Base-by-base conservation (phyloP, 2,113 vertebrate species). In the Megalops atlanticus region DNA sequence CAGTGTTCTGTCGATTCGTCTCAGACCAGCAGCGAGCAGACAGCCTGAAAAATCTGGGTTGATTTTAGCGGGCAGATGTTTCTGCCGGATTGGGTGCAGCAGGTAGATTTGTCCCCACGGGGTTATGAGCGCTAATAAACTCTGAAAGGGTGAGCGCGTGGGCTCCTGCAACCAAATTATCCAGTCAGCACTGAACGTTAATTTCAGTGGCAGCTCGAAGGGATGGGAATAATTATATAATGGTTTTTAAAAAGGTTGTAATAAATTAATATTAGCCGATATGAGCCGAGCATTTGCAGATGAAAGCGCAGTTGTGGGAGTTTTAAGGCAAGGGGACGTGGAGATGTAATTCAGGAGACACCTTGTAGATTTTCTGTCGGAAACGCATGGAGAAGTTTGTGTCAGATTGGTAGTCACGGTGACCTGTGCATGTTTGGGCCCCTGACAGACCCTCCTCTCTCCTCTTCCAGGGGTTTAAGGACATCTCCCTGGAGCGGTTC, bases 401-500 rank as follows among this genome's bases (percentile, higher is more conserved):
- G 38, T 43, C 27, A 31, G 39, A 7, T 3, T 5, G 4, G 21
- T 27, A 4, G 40, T 15, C 39, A 45, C 18, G 43, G 27, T 24
- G 45, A 21, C 27, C 36, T n/a, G n/a, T n/a, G n/a, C n/a, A 31
- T 76, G 24, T 84, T 12, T 10, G 11, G 18, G n/a, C 16, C 2
- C 15, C n/a, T 24, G 38, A 31, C 35, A 1, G 21, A 31, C 39
- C 3, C 8, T 4, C 69, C 58, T 24, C 35, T 54, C 18, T 78
- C 7, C 7, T 40, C n/a, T 4, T 15, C 36, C 90, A 99, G 98
- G 98, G 98, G 72, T 99, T 99, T 91, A 99, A 98, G 89, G 98
- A 99, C 87, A 97, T 99, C 91, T 97, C 97, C 86, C 92, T 99
- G 82, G 98, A 99, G 90, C 96, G 97, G 69, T 99, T 99, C 91